Conservation (phyloP, 2,113 vertebrate genomes). For the Ciconia boyciana region DNA sequence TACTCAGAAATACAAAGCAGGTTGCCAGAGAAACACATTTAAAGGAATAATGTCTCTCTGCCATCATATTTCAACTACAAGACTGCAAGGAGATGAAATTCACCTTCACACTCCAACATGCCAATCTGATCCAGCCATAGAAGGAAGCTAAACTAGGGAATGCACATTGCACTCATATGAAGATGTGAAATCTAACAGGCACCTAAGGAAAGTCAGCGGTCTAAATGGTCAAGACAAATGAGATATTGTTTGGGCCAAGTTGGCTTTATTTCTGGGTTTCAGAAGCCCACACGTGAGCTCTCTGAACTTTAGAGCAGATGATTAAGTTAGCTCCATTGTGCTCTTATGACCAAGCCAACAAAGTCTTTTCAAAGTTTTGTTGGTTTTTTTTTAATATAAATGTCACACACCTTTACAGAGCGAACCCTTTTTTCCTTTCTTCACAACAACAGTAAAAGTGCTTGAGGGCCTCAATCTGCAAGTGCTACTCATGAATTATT, state of each 20-base stretch:
- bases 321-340: not conserved
- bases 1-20: not conserved
- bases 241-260: not conserved
- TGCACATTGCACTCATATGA: not conserved
- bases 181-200: not conserved
- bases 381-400: not conserved
- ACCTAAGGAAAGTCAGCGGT: not conserved
- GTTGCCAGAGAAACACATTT: not conserved
- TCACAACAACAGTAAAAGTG: not conserved
- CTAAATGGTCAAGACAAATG: not conserved
- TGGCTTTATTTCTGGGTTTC: conserved; percentile 14
- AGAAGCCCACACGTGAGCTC: not conserved
- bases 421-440: not conserved
- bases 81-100: not conserved
- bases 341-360: not conserved
- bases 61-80: not conserved
- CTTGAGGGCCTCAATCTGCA: not conserved
- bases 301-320: not conserved
- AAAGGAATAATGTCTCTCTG: not conserved
- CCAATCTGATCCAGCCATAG: not conserved
- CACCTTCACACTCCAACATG: not conserved
- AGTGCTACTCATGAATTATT: not conserved
- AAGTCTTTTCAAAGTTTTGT: not conserved
- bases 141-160: not conserved
- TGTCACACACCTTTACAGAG: not conserved